phyloP scores from a whole-genome alignment of 2,113 vertebrate species.

The Macrotis lagotis region DNA sequence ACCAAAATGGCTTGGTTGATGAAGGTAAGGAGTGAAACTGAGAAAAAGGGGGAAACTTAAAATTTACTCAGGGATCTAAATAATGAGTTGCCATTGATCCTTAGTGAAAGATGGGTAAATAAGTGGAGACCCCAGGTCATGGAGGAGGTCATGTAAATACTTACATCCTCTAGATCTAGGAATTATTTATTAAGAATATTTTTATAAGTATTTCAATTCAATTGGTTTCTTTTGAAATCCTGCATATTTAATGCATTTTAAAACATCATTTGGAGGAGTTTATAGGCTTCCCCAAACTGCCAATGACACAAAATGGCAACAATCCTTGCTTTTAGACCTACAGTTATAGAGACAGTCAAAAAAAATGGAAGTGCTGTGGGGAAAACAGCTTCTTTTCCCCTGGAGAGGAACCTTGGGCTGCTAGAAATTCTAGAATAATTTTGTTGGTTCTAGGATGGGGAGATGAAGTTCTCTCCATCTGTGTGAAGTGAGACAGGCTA shows the following conservation, averaged over 20 bases:
- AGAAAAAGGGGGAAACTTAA: not conserved
- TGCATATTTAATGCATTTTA: not conserved
- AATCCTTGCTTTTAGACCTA: not conserved
- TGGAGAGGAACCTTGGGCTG: not conserved
- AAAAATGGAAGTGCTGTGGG: not conserved
- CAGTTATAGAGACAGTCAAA: not conserved
- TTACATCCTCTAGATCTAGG: not conserved
- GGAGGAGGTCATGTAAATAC: not conserved
- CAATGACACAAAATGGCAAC: not conserved
- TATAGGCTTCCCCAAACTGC: not conserved
- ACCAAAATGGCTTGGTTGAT: not conserved
- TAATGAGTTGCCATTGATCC: not conserved
- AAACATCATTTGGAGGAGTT: not conserved
- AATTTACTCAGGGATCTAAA: not conserved
- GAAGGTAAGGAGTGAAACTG: not conserved
- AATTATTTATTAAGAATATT: not conserved
- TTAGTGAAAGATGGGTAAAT: not conserved
- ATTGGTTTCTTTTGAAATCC: not conserved
- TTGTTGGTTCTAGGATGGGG: not conserved
- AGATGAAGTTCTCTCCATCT: not conserved
- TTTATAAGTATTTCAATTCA: not conserved
- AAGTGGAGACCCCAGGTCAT: not conserved
- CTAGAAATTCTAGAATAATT: not conserved
- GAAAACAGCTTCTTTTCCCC: not conserved
- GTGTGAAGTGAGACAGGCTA: not conserved